Evolutionary conservation across 2,113 vertebrate species (phyloP), one percentile per base, ranked within the genome.

Genomic region (Callaeas wilsoni): DNA sequence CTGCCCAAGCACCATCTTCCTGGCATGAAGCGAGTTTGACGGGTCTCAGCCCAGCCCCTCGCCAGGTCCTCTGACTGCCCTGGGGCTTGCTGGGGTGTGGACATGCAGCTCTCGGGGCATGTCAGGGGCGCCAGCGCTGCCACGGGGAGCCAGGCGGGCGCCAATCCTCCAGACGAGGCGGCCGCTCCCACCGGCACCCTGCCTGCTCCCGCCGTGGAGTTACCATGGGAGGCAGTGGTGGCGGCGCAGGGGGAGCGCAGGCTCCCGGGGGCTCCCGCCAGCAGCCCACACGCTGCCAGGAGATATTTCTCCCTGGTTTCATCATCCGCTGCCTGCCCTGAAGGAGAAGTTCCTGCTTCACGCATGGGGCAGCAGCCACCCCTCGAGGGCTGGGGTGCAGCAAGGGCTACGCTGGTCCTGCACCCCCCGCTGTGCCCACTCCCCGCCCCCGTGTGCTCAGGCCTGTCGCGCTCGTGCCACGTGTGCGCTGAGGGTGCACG

Each of bases 291-390:
- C 4, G 49, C 88, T 92, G 92, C 94, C 94, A 96, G 89, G 70
- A 89, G 91, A 73, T 89, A 96, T 97, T 97, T 97, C 97, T 96
- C 84, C 27, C 32, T 17, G 90, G 90, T 97, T 97, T 97, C 97
- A 97, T 97, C 97, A 97, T 97, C 95, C 80, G 21, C 71, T 26
- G n/a, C 82, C 60, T 27, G 77, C 85, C 69, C 79, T 52, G 39
- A 70, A 93, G 96, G 65, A 95, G 91, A 87, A 81, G 94, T 93
- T 91, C 82, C 91, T 50, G 85, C 78, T 81, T 73, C 3, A 4
- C 2, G 23, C 47, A 2, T 1, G 9, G 84, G 64, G 62, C 90
- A 78, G 88, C 63, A 4, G 84, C 67, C 46, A 7, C 94, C 55
- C 67, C 50, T 52, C 15, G 3, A 70, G 56, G 41, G 44, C 32